Base-by-base conservation (phyloP, 2,888 invertebrate species). In the Pherbina coryleti region DNA sequence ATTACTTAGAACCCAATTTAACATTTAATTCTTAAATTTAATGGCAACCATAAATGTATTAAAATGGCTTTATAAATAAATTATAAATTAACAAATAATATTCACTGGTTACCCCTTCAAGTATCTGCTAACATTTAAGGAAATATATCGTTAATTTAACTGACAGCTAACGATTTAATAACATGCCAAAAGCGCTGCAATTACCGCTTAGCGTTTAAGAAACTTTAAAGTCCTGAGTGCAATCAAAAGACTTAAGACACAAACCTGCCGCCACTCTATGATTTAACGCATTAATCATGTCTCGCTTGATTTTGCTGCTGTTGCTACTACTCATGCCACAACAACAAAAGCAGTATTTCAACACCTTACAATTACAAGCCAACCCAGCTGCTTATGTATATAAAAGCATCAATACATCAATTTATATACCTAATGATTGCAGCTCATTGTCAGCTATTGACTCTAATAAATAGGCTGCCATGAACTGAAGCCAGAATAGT, bases 191-290 rank as follows among this genome's bases (percentile, higher is more conserved):
- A 44, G 44, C 7, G 44, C 14, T 44, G 44, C 44, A 44, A 44
- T 44, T 11, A 44, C 44, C 14, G 44, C 44, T 11, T 2, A 44
- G 44, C 44, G 11, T 8, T 37, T 37, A 8, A 37, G n/a, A 37
- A 37, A 8, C 37, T 37, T 37, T 37, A 7, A 5, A 8, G 37
- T 11, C 44, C 14, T 44, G 44, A 44, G 0, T 44, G 44, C 44
- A 44, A 19, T 28, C 60, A 60, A 60, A 28, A 60, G 60, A 60
- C 60, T 60, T 60, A 60, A 60, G 60, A 60, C 22, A 60, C 60
- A 25, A 60, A 60, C 60, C 9, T 19, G 25, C 9, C n/a, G 14
- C 22, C 14, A 14, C 44, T 11, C 11, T 2, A 11, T 1, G 11
- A 44, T 44, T 44, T 44, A 44, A 44, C 11, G 11, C 44, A 44